Conservation (phyloP, 2,888 invertebrate genomes). For the Plutella xylostella region DNA sequence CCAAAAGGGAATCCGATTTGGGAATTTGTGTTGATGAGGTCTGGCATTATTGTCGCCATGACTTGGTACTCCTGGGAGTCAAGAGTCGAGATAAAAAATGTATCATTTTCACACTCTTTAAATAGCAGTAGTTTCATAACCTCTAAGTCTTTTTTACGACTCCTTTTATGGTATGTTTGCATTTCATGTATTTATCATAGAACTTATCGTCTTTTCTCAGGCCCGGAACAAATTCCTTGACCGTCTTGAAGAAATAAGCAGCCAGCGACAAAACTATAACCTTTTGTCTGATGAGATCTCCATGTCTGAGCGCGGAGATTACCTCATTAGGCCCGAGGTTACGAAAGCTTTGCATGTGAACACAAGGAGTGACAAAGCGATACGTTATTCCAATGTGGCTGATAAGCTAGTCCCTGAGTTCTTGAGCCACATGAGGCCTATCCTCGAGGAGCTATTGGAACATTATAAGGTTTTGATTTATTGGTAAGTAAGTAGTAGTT, state of each 20-base stretch:
- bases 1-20: too few species aligned
- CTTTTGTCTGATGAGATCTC: conserved; percentile 3
- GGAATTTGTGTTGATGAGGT: too few species aligned
- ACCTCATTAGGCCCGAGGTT: not conserved
- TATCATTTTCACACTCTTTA: too few species aligned
- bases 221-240: conserved; percentile 1
- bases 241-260: not conserved
- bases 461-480: conserved; percentile 78
- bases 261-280: conserved; percentile 5
- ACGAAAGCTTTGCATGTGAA: conserved; percentile 1
- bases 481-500: conserved; percentile 31
- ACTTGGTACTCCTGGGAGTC: too few species aligned
- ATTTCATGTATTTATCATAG: too few species aligned
- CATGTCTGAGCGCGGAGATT: not conserved
- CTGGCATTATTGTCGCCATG: too few species aligned
- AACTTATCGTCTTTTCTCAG: too few species aligned
- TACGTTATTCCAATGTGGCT: conserved; percentile 50
- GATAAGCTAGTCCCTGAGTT: conserved; percentile 72
- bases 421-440: conserved; percentile 72
- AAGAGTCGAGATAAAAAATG: too few species aligned
- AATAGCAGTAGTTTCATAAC: too few species aligned
- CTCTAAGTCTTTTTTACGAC: too few species aligned
- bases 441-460: conserved; percentile 69
- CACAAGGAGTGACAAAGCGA: not conserved
- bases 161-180: too few species aligned